These are phyloP conservation scores for Anisognathus igniventris DNA, from an alignment of 2,797 vertebrate species.

Conservation along the genomic window DNA sequence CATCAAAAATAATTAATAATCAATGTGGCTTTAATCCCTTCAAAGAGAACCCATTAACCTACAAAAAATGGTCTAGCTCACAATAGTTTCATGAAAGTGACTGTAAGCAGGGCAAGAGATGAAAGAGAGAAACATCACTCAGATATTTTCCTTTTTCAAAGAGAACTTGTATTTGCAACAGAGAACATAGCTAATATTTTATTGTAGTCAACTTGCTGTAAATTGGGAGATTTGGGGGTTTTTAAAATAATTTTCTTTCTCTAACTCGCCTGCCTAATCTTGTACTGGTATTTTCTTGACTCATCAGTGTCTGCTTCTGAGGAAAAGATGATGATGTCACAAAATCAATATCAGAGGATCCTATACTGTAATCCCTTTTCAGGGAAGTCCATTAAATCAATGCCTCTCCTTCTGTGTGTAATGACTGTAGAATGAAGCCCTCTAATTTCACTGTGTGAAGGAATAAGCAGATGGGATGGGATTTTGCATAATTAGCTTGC, in stretches of 20 bases:
- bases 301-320: constrained; percentile 12
- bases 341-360: constrained; percentile 37
- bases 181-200: background rate
- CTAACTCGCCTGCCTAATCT: background rate
- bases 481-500: constrained; percentile 15
- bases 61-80: background rate
- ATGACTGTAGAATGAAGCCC: background rate
- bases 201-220: background rate
- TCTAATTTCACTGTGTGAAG: background rate
- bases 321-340: constrained; percentile 48
- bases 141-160: background rate
- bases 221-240: background rate
- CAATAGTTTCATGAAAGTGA: background rate
- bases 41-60: constrained; percentile 33
- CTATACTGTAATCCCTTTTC: constrained; percentile 37
- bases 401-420: constrained; percentile 4
- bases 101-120: background rate
- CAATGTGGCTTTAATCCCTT: constrained; percentile 37
- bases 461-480: constrained; percentile 27
- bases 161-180: background rate
- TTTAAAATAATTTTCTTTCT: background rate
- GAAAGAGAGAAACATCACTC: background rate
- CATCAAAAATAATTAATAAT: constrained; percentile 56
- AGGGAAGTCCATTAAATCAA: constrained; percentile 50
- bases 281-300: background rate